Base-by-base conservation (phyloP, 2,888 invertebrate genomes). In the Lasioglossum malachurum region DNA sequence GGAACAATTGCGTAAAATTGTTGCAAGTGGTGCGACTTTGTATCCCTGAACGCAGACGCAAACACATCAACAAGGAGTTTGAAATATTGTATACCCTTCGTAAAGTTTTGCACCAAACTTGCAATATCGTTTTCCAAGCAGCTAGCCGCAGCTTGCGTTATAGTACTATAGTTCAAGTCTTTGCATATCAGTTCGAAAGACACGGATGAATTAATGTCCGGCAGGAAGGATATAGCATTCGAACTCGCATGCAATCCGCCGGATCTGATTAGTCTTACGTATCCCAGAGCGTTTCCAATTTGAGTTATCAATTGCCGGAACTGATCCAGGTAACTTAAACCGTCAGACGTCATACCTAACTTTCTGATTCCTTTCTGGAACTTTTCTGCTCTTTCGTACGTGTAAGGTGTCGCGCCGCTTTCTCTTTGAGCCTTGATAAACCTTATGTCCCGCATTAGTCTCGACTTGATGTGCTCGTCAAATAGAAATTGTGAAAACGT, bases 401-500 rank as follows among this genome's bases (percentile, higher is more conserved):
- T 97, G 95, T 98, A 98, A 95, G 97, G 97, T 90, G 97, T 97
- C 85, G 95, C 96, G 92, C 97, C 97, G 91, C 97, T 97, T 93
- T 99, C 99, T 87, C 97, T 97, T 78, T 95, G 95, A 0, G 88
- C 82, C 64, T 94, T 94, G 93, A 99, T 98, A 94, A 97, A 97
- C 90, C 98, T 97, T 87, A 98, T 96, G 95, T 99, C 99, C 95
- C 99, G 98, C 89, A 98, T 97, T 4, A 99, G 96, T 82, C 99
- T 97, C 0, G 99, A 99, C 95, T 99, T 99, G 76, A 99, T 99
- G 93, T 99, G 99, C 95, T 99, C 99, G 94, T 99, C 99, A 94
- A 98, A 99, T 95, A 99, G 97, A 95, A 99, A 99, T 95, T 99
- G 99, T 0, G 99, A 99, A 95, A 99, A 98, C 0, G 98, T 97